Base-by-base conservation (phyloP, 2,888 invertebrate species). In the Agriopis marginaria region DNA sequence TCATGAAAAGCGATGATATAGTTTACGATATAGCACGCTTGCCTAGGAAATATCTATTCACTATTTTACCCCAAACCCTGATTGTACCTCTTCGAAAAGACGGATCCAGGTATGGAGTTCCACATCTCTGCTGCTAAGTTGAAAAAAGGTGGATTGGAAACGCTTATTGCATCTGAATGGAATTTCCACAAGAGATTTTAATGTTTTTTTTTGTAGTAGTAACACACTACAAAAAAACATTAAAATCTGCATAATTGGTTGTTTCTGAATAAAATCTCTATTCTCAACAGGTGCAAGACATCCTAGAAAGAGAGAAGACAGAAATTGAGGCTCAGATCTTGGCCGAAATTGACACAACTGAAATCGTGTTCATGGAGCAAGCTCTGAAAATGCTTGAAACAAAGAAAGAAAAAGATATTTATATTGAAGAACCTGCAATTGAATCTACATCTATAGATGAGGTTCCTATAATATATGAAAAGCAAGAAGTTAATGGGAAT, bases 281-380 rank as follows among this genome's bases (percentile, higher is more conserved):
- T 66, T 66, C 55, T 60, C 65, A 84, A 40, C 77, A 96, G 96
- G 95, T 97, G 53, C 90, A 95, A 81, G 90, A 95, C 61, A 97
- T 98, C 68, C 95, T 98, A 73, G 95, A 96, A 71, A 94, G 96
- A 62, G 99, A 99, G 89, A 95, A 95, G 65, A 83, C 81, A 5
- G 97, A 97, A 84, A 93, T 98, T 62, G 82, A 95, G 75, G 85
- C 86, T 5, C 96, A 96, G 83, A 91, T 96, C 63, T 79, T 96
- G 77, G 96, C 96, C 62, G 96, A 97, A 84, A 96, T 96, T 77
- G 95, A 96, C 75, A 96, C 96, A 80, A 97, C 98, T 0, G 99
- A 99, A 91, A 95, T 96, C 81, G 96, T 97, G 79, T 99, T 97
- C 83, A 96, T 98, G 75, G 96, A 98, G 84, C 96, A 98, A 89